Percentiles rank a stretch among this genome's conserved stretches.
Evolutionary conservation across 2,113 vertebrate species (phyloP).

Genomic region (Cairina moschata): DNA sequence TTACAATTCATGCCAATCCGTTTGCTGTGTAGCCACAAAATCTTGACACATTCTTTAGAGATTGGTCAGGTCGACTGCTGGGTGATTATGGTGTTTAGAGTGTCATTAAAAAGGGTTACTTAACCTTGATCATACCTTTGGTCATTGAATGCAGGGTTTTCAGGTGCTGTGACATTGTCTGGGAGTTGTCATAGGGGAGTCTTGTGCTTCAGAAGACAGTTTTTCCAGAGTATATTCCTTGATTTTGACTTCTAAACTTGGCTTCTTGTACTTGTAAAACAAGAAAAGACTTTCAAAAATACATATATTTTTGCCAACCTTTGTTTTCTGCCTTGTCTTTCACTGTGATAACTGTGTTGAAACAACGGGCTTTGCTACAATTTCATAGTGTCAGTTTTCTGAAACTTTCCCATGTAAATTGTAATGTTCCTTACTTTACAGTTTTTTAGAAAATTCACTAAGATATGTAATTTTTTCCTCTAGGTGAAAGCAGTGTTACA

Average conservation of each 20-base stretch:
- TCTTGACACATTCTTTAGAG: neutral
- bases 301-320: neutral
- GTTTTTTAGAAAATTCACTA: neutral
- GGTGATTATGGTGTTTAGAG: neutral
- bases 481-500: neutral
- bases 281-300: neutral
- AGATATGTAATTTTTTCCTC: rapidly evolving
- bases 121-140: neutral
- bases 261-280: slow-evolving; percentile 47
- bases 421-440: neutral
- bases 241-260: neutral
- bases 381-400: neutral
- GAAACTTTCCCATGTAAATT: neutral
- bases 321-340: neutral
- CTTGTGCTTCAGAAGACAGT: neutral
- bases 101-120: neutral
- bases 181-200: neutral
- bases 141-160: neutral
- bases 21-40: slow-evolving; percentile 84
- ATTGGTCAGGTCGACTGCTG: neutral
- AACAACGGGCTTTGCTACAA: neutral
- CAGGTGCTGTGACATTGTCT: neutral
- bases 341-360: neutral
- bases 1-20: slow-evolving; percentile 95
- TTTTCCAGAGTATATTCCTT: neutral